phyloP scores from a whole-genome alignment of 2,113 vertebrate species.

The Calyptomena viridis region DNA sequence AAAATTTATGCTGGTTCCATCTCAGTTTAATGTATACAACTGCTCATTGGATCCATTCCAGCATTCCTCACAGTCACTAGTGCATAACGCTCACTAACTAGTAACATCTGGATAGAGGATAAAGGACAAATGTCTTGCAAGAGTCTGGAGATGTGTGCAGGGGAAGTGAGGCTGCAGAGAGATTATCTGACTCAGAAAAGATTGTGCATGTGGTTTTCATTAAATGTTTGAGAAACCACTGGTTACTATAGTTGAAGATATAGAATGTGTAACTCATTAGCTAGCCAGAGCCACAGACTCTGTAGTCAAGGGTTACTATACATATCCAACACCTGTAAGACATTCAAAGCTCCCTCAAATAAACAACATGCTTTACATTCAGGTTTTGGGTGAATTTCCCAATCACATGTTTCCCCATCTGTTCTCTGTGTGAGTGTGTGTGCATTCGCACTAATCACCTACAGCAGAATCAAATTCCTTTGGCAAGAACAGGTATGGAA shows the following conservation, averaged over 20 bases:
- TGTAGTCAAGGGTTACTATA: background rate
- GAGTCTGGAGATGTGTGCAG: background rate
- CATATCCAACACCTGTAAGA: background rate
- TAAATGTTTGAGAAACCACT: background rate
- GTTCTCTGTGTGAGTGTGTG: background rate
- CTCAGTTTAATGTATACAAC: background rate
- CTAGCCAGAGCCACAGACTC: background rate
- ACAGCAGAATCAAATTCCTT: background rate
- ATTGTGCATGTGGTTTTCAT: background rate
- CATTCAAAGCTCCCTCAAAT: background rate
- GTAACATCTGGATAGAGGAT: slow-evolving; percentile 36
- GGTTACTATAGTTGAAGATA: background rate
- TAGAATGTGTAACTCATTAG: background rate
- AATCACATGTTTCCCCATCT: background rate
- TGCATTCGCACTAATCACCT: background rate
- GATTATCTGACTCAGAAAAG: slow-evolving; percentile 19
- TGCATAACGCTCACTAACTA: background rate
- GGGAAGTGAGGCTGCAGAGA: background rate
- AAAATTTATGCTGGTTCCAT: background rate
- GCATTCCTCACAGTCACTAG: background rate
- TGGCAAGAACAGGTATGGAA: background rate
- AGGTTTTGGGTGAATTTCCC: background rate
- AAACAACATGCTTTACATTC: background rate
- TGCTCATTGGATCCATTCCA: slow-evolving; percentile 10
- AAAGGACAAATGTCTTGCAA: background rate